Evolutionary conservation across 2,113 vertebrate species (phyloP).

Genomic region (Echinops telfairi): DNA sequence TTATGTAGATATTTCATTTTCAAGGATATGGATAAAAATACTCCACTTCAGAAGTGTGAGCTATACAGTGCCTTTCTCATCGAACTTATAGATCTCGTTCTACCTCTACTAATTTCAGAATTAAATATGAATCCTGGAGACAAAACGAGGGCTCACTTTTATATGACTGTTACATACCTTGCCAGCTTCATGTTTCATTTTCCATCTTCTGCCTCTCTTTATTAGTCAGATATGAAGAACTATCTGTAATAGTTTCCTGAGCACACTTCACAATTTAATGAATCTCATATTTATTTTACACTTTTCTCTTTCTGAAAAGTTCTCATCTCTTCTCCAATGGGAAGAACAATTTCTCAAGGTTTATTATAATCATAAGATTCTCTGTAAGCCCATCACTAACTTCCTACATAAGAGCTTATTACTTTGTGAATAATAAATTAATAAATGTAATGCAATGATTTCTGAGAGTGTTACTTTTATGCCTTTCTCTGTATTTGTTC

Average conservation of each 20-base stretch:
- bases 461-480: not conserved
- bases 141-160: not conserved
- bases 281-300: not conserved
- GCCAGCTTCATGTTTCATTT: not conserved
- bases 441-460: not conserved
- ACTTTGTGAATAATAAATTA: not conserved
- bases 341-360: not conserved
- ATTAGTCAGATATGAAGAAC: not conserved
- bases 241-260: not conserved
- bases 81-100: not conserved
- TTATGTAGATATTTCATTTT: not conserved
- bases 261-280: not conserved
- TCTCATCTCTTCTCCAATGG: not conserved
- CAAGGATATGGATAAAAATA: not conserved
- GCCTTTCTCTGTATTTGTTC: not conserved
- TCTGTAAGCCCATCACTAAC: too few species aligned
- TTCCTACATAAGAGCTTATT: not conserved
- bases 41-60: not conserved
- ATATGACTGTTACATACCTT: not conserved
- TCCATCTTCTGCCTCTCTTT: too few species aligned
- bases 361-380: not conserved
- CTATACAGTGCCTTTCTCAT: not conserved
- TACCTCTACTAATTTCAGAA: not conserved
- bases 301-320: not conserved
- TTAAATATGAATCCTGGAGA: not conserved